Conservation (phyloP, 2,888 invertebrate species). For the Drosophila melanosoma region DNA sequence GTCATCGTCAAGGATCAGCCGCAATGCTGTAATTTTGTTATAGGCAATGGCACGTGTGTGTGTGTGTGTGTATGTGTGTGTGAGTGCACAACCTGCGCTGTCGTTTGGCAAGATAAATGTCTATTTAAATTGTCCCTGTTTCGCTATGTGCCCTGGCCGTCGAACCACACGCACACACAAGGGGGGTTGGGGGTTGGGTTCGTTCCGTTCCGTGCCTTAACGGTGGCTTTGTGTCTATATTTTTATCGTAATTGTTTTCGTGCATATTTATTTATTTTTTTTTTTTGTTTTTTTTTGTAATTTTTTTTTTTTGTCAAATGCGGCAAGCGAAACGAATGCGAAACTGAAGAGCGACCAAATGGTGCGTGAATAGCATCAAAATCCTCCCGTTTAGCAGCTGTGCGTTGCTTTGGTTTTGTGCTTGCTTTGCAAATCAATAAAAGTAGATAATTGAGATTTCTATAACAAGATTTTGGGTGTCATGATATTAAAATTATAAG, state of each 20-base stretch:
- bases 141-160: conserved; percentile 55
- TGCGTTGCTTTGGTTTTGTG: conserved; percentile 43
- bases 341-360: conserved; percentile 69
- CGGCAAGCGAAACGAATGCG: conserved; percentile 34
- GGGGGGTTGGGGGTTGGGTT: conserved; percentile 1
- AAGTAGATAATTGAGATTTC: conserved; percentile 81
- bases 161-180: not conserved
- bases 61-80: conserved; percentile 27
- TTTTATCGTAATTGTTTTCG: conserved; percentile 81
- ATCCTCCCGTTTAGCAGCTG: conserved; percentile 63
- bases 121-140: conserved; percentile 79
- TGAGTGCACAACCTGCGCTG: conserved; percentile 67
- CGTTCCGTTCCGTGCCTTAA: conserved; percentile 15
- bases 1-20: conserved; percentile 79
- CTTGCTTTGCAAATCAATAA: conserved; percentile 73
- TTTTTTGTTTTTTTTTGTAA: not conserved
- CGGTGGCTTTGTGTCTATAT: conserved; percentile 63
- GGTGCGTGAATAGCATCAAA: conserved; percentile 74
- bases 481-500: conserved; percentile 71
- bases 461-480: conserved; percentile 77
- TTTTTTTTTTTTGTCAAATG: conserved; percentile 29
- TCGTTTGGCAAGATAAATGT: conserved; percentile 76
- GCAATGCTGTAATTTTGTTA: conserved; percentile 75
- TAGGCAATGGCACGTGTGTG: conserved; percentile 60
- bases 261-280: conserved; percentile 59